Percentiles rank a stretch among this genome's conserved stretches.
phyloP scores from a whole-genome alignment of 2,797 vertebrate genomes.

The Holocentrus rufus region DNA sequence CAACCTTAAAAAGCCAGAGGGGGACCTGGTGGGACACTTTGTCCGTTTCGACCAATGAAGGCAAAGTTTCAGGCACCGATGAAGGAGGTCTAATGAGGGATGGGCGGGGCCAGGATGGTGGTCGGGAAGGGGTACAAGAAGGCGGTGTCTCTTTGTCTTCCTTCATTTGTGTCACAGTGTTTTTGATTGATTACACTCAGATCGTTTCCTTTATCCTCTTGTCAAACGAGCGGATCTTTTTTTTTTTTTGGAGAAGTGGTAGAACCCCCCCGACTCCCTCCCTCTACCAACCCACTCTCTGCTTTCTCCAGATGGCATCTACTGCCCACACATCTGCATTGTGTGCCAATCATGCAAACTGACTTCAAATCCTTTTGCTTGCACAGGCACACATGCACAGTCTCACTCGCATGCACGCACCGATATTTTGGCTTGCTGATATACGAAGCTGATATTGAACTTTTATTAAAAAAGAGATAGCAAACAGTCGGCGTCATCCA shows the following conservation, averaged over 20 bases:
- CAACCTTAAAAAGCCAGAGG: constrained; percentile 72
- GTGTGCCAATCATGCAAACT: constrained; percentile 80
- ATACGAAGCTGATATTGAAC: not conserved
- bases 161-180: constrained; percentile 83
- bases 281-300: constrained; percentile 78
- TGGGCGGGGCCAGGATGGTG: constrained; percentile 78
- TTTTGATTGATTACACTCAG: constrained; percentile 93
- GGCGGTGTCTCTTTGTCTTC: constrained; percentile 82
- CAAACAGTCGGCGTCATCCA: not conserved
- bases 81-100: constrained; percentile 75
- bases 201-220: constrained; percentile 85
- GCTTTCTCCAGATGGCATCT: constrained; percentile 90
- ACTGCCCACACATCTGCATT: constrained; percentile 93
- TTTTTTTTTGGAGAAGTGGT: constrained; percentile 10
- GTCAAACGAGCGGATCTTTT: constrained; percentile 80
- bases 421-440: constrained; percentile 1
- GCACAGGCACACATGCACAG: constrained; percentile 33
- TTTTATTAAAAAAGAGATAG: constrained; percentile 13
- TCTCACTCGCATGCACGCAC: constrained; percentile 19
- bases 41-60: constrained; percentile 48
- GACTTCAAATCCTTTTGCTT: constrained; percentile 58
- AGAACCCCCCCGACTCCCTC: constrained; percentile 38
- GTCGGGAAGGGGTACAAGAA: constrained; percentile 64
- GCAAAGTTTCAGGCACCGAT: constrained; percentile 53
- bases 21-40: constrained; percentile 48